Evolutionary conservation across 1,140 invertebrate species (phyloP).

Genomic region (Triops longicaudatus): DNA sequence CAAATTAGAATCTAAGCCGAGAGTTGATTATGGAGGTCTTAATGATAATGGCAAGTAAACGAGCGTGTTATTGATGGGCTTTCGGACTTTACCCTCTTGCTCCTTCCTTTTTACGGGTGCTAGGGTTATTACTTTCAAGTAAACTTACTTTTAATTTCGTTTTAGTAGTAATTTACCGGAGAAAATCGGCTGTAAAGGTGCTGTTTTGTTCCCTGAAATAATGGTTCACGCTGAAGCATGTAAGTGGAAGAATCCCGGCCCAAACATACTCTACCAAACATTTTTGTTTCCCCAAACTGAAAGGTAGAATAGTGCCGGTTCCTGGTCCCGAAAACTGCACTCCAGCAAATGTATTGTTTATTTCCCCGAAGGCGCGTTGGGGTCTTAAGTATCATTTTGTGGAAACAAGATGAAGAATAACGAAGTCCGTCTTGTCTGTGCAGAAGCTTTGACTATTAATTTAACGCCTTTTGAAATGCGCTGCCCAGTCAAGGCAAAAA

Average conservation of each 20-base stretch:
- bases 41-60: conserved; percentile 11
- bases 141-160: background rate
- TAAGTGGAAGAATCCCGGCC: too few species aligned
- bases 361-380: background rate
- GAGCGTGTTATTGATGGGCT: conserved; percentile 1
- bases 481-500: background rate
- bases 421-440: background rate
- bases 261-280: too few species aligned
- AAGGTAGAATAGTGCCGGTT: too few species aligned
- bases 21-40: background rate
- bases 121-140: background rate
- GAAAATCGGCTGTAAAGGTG: background rate
- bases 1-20: background rate
- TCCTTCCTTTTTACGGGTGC: background rate
- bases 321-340: too few species aligned
- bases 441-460: conserved; percentile 13
- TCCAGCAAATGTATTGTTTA: background rate
- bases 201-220: too few species aligned
- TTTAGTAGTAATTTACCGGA: background rate
- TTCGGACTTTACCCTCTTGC: background rate
- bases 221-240: too few species aligned
- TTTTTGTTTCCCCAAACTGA: too few species aligned
- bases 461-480: conserved; percentile 15
- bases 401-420: background rate
- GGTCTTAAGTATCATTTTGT: background rate